Evolutionary conservation across 1,140 invertebrate species (phyloP), one percentile per base, ranked within the genome.

Genomic region (Xylocopa sonorina): DNA sequence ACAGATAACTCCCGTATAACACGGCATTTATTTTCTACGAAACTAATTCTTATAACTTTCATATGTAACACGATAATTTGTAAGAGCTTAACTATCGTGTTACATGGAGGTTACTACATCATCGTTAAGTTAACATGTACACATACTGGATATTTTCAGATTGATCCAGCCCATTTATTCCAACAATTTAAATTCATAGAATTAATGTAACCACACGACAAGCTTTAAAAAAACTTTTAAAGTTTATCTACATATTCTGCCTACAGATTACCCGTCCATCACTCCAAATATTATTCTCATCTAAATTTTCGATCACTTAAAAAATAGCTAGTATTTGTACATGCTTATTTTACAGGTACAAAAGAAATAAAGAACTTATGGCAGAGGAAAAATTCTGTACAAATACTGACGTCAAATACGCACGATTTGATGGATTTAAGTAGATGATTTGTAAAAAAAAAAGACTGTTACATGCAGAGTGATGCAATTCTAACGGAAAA

Each of bases 241-340:
- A 50, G 58, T 58, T n/a, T 43, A 43, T 67, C 24, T 27, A 46
- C 34, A 58, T 55, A 38, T 32, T 66, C 32, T 24, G n/a, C 34
- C 46, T 27, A 38, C 16, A 38, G 60, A 2, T 48, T 43, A 50
- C 12, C 0, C 7, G 7, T 27, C 10, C 12, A 48, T 32, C 21
- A 2, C 7, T n/a, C 43, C 14, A 68, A 4, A 46, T 16, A 57
- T 24, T 43, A 16, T 1, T 2, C 12, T 16, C 43, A 63, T 27
- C 2, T n/a, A 7, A 53, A 53, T 43, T 63, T 24, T 64, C 9
- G 18, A 46, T 48, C 57, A 38, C 5, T 48, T 48, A 3, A 50
- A 60, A 78, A 71, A 62, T 71, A 78, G 41, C 75, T 43, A 78
- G 43, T 71, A 78, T 78, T 78, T 71, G 67, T 78, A 78, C 55